These are phyloP conservation scores for Syngnathus typhle DNA, from an alignment of 2,113 vertebrate genomes.

Conservation along the genomic window DNA sequence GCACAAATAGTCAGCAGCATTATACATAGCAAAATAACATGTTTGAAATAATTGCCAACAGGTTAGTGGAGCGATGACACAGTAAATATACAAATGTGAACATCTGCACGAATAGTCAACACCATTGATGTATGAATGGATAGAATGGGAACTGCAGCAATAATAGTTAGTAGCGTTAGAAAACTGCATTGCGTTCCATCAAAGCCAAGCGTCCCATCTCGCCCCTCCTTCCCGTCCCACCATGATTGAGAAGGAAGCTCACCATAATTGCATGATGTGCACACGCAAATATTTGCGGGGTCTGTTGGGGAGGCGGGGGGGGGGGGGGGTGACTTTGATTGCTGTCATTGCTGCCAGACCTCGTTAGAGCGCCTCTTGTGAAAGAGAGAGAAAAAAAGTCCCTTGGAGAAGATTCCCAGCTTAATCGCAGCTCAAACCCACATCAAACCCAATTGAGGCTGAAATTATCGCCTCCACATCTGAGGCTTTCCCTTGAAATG, in stretches of 20 bases:
- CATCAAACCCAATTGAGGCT: slow-evolving; percentile 17
- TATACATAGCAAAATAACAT: neutral
- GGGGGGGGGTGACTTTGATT: slow-evolving; percentile 43
- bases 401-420: slow-evolving; percentile 6
- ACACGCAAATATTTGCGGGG: slow-evolving; percentile 51
- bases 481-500: neutral
- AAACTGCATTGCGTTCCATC: neutral
- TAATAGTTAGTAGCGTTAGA: neutral
- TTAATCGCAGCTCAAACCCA: slow-evolving; percentile 15
- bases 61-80: neutral
- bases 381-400: slow-evolving; percentile 30
- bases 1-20: too few species aligned
- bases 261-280: slow-evolving; percentile 67
- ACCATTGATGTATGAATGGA: too few species aligned
- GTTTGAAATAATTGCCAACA: too few species aligned
- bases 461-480: neutral
- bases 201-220: slow-evolving; percentile 4
- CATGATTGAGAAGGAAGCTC: slow-evolving; percentile 52
- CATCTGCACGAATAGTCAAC: neutral
- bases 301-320: slow-evolving; percentile 18
- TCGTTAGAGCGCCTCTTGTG: slow-evolving; percentile 39
- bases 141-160: neutral
- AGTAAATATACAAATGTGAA: neutral
- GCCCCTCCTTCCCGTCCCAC: slow-evolving; percentile 33
- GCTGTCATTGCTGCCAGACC: slow-evolving; percentile 49